Base-by-base conservation (phyloP, 2,113 vertebrate genomes). In the Coryphaenoides rupestris region DNA sequence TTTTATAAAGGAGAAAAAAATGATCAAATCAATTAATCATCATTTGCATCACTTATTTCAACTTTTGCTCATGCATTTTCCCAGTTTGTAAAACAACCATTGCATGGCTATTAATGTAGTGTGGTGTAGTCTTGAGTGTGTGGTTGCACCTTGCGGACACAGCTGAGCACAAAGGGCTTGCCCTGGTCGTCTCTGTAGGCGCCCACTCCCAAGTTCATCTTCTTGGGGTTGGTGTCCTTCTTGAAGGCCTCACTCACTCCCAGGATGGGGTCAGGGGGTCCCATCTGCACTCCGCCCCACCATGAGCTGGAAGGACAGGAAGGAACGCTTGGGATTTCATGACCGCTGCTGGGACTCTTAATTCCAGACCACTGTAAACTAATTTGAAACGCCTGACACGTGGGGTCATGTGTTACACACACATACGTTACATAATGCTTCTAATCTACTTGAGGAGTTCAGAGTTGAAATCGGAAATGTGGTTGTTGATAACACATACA, bases 191-290 rank as follows among this genome's bases (percentile, higher is more conserved):
- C 95, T 52, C 96, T 91, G 79, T 98, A 98, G 0, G 96, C 96
- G 22, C 96, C 96, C 1, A 98, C 95, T 0, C 95, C 96, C 76
- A 98, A 88, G 80, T 98, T 98, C 94, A 98, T 98, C 87, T 98
- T 98, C 88, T 98, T 98, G 64, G 93, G 89, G 79, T 91, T 98
- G 74, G 81, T 91, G 84, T 98, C 96, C 0, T 86, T 93, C 76
- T 95, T 98, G 90, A 89, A 98, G 73, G 96, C 96, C 84, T 98
- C 96, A 0, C 90, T 94, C 71, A 98, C 95, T 10, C 96, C 96
- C 84, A 98, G 89, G 74, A 98, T 98, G 67, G 96, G 95, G 81
- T 98, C 96, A 0, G 96, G 95, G 63, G 95, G 95, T 2, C 96
- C 96, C 95, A 98, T 96, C 83, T 95, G 93, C 78, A 98, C 94